These are phyloP conservation scores for Himalopsyche tibetana DNA, from an alignment of 2,888 invertebrate species.

Conservation along the genomic window DNA sequence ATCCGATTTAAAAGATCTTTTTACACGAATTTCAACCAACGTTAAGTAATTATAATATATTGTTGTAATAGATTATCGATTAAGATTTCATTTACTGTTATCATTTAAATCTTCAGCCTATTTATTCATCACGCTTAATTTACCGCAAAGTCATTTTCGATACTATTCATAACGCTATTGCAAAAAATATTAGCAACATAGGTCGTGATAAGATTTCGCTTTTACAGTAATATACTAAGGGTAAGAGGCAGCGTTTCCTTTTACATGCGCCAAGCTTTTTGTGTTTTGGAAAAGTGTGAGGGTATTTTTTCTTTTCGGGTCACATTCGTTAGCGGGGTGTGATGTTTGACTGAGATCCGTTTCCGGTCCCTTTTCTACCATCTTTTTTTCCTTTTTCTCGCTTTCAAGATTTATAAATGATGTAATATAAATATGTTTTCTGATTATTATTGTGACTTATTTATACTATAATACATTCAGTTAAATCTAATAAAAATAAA, in stretches of 20 bases:
- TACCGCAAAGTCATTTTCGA: no score
- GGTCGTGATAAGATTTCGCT: constrained; percentile 19
- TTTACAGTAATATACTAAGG: neutral
- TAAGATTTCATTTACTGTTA: neutral
- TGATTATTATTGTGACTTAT: neutral
- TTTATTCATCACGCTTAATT: no score
- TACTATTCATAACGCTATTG: no score
- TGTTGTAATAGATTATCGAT: neutral
- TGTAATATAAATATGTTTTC: neutral
- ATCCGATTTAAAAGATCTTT: neutral
- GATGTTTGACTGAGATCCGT: constrained; percentile 51
- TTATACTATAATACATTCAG: no score
- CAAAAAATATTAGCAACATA: neutral
- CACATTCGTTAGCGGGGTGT: constrained; percentile 57
- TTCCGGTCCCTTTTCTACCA: constrained; percentile 47
- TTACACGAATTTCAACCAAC: neutral
- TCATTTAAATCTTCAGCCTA: neutral
- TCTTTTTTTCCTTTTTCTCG: constrained; percentile 10
- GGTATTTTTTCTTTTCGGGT: constrained; percentile 41
- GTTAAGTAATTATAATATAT: neutral
- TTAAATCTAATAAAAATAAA: no score
- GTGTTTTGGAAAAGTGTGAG: neutral
- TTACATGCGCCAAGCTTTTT: constrained; percentile 31
- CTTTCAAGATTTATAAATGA: constrained; percentile 3
- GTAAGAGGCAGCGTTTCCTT: neutral